phyloP scores from a whole-genome alignment of 2,797 vertebrate genomes.

The Corythornis leucogaster region DNA sequence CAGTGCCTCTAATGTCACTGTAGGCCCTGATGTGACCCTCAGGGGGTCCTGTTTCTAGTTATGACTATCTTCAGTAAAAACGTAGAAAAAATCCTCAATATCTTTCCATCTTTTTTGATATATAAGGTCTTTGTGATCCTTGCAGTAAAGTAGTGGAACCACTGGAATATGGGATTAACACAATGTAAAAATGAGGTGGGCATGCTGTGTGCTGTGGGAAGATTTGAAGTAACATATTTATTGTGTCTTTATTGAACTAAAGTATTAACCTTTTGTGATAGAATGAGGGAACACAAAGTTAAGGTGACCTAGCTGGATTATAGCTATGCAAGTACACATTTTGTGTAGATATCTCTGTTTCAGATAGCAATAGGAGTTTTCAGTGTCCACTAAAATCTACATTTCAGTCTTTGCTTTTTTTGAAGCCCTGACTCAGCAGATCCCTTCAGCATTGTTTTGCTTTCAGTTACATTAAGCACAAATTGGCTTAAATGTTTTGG shows the following conservation, averaged over 20 bases:
- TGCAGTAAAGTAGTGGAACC: neutral
- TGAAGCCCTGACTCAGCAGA: conserved; percentile 29
- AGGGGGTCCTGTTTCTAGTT: neutral
- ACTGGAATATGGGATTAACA: neutral
- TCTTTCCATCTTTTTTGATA: neutral
- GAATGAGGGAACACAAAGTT: neutral
- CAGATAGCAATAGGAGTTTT: neutral
- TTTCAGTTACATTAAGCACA: conserved; percentile 18
- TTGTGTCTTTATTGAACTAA: neutral
- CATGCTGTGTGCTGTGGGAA: neutral
- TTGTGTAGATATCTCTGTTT: neutral
- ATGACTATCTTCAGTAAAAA: neutral
- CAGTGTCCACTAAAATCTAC: conserved; percentile 12
- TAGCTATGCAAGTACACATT: neutral
- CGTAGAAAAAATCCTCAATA: neutral
- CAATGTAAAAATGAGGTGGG: neutral
- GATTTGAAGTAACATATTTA: neutral
- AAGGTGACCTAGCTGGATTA: neutral
- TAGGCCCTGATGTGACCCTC: neutral
- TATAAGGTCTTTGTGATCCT: neutral
- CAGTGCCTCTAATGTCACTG: neutral
- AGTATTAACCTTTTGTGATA: neutral
- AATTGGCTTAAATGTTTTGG: conserved; percentile 17
- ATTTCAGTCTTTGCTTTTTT: neutral
- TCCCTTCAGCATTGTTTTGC: neutral